Evolutionary conservation across 2,797 vertebrate species (phyloP), one percentile per base, ranked within the genome.

Genomic region (Macroramphosus scolopax): DNA sequence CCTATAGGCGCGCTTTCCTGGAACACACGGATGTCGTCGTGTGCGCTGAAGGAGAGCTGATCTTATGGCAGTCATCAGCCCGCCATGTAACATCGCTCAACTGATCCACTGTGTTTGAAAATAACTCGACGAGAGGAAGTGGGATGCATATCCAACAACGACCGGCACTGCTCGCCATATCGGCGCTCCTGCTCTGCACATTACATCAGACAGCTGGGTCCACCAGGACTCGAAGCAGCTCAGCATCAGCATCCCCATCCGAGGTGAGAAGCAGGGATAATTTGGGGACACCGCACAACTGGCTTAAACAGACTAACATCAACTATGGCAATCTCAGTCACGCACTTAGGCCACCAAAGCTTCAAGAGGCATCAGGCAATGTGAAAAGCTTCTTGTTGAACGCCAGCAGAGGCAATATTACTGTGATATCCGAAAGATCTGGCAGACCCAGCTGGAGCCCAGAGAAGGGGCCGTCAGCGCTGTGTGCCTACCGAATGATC

Each of bases 401-500:
- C 68, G 63, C 47, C 35, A 75, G 66, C 67, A 60, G 18, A 63
- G 58, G 35, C 66, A 61, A 64, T 24, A 37, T 43, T 40, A 54
- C 78, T 68, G 71, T 68, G 69, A 62, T 31, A 10, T 37, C 73
- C 22, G 63, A 36, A 29, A 51, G 52, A 42, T 41, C 51, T 37
- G 57, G 16, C 34, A 61, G 73, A 54, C 57, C 72, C 4, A 51
- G 49, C 35, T 59, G 49, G 51, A 52, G 47, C 48, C 56, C 35
- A 12, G 63, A 72, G 15, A 57, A 25, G 5, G 57, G 33, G 25
- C 62, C 10, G 49, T 79, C 82, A 16, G 68, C 90, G 1, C 78
- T 92, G 72, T 97, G 95, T 68, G 94, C 94, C 18, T 98, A 96
- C 85, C 90, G 91, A 63, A 87, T 93, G 64, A 80, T 90, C 9